Evolutionary conservation across 2,797 vertebrate species (phyloP), one percentile per base, ranked within the genome.

Genomic region (Kryptopterus vitreolus): DNA sequence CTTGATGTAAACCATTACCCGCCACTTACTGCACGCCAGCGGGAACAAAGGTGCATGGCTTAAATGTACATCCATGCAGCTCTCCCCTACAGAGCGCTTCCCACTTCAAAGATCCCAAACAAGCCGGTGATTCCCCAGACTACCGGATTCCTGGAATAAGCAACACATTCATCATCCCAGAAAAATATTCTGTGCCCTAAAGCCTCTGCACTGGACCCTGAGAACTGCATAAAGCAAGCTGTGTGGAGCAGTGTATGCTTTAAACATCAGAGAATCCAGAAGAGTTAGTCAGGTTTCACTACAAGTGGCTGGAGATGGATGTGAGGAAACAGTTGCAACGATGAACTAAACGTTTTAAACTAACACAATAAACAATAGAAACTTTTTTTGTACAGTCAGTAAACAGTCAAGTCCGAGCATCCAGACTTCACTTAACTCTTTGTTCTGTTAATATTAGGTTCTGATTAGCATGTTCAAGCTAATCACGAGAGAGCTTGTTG

Each of bases 61-160:
- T 65, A 73, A 76, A 72, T 68, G 72, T 76, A 76, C 73, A 73
- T 26, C 58, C 57, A 58, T 24, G 70, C 26, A 43, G 66, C 50
- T 43, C 71, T 24, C 59, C 33, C 80, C 86, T 86, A 69, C 70
- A 76, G 31, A 52, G 50, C 43, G 50, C 63, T 78, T 81, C 68
- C 74, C 50, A 85, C 78, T 81, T 85, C 84, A 90, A 89, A 87
- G 79, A 74, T 26, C 38, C 77, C 53, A 76, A 84, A 79, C 26
- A 82, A 29, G 31, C 22, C 68, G 65, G 50, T 24, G 72, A 68
- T 61, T 76, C 76, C 74, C 22, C 7, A 65, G 29, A 80, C 80
- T 81, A 69, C 79, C 59, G 38, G 80, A 84, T 85, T 81, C 83
- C 66, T 79, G 80, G 71, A 79, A 66, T 85, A 76, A 76, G 80